These are phyloP conservation scores for Cottoperca gobio DNA, from an alignment of 2,797 vertebrate species.

Conservation along the genomic window DNA sequence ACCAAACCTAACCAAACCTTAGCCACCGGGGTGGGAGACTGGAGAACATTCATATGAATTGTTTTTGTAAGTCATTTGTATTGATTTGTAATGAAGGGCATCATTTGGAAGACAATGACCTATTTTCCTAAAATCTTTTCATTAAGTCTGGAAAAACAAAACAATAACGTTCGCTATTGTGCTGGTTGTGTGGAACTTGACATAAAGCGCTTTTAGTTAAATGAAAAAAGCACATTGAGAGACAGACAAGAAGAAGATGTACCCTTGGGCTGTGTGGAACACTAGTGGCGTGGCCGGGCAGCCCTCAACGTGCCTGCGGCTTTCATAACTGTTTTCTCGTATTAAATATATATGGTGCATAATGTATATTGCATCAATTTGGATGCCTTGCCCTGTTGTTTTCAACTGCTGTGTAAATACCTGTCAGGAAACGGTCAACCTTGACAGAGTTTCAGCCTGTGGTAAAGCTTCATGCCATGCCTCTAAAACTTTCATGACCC, in stretches of 20 bases:
- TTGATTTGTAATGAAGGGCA: not conserved
- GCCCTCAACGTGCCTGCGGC: not conserved
- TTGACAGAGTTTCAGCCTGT: conserved; percentile 1
- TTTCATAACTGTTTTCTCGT: conserved; percentile 27
- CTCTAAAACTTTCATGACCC: conserved; percentile 59
- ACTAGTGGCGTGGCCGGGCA: not conserved
- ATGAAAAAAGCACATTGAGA: conserved; percentile 2
- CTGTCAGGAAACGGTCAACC: conserved; percentile 41
- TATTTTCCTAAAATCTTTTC: not conserved
- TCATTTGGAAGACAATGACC: not conserved
- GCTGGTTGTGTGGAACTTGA: conserved; percentile 23
- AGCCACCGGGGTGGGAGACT: no score
- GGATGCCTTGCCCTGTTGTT: conserved; percentile 39
- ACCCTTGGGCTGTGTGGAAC: conserved; percentile 2
- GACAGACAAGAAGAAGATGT: not conserved
- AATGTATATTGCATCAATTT: conserved; percentile 54
- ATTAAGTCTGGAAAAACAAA: not conserved
- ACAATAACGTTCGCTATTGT: not conserved
- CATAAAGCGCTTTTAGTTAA: not conserved
- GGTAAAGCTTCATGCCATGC: conserved; percentile 25
- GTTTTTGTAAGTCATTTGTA: not conserved
- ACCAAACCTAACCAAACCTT: not conserved
- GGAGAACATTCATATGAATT: not conserved
- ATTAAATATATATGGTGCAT: conserved; percentile 56
- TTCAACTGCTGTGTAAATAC: conserved; percentile 55